These are phyloP conservation scores for Procambarus virginalis DNA, from an alignment of 1,140 invertebrate species.

Conservation along the genomic window DNA sequence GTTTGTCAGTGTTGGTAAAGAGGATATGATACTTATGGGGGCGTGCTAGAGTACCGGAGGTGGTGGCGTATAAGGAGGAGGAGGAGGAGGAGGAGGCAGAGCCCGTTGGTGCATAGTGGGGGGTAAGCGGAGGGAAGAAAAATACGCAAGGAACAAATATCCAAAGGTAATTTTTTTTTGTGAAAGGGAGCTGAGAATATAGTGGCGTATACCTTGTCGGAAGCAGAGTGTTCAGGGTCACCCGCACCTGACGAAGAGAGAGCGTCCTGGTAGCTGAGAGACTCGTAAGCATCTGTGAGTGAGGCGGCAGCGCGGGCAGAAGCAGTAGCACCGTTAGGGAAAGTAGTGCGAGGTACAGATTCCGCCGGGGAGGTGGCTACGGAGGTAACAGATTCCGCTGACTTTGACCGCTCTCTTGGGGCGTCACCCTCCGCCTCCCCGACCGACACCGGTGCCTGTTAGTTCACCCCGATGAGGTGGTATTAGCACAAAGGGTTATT, in stretches of 20 bases:
- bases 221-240: constrained; percentile 55
- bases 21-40: no score
- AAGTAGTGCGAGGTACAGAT: neutral
- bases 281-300: constrained; percentile 50
- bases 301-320: constrained; percentile 11
- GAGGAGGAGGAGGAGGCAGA: no score
- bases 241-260: constrained; percentile 41
- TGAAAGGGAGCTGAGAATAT: no score
- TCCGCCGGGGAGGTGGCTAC: neutral
- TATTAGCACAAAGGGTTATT: no score
- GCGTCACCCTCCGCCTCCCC: constrained; percentile 6
- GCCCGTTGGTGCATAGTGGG: no score
- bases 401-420: neutral
- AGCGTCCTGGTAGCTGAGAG: constrained; percentile 65
- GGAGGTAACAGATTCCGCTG: constrained; percentile 14
- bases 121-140: no score
- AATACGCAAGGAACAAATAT: no score
- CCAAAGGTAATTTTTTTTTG: no score
- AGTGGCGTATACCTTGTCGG: constrained; percentile 67
- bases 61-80: no score
- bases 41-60: no score
- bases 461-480: neutral
- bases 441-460: constrained; percentile 23
- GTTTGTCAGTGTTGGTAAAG: no score
- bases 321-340: neutral